phyloP scores from a whole-genome alignment of 2,113 vertebrate genomes.

The Lamprotornis superbus region DNA sequence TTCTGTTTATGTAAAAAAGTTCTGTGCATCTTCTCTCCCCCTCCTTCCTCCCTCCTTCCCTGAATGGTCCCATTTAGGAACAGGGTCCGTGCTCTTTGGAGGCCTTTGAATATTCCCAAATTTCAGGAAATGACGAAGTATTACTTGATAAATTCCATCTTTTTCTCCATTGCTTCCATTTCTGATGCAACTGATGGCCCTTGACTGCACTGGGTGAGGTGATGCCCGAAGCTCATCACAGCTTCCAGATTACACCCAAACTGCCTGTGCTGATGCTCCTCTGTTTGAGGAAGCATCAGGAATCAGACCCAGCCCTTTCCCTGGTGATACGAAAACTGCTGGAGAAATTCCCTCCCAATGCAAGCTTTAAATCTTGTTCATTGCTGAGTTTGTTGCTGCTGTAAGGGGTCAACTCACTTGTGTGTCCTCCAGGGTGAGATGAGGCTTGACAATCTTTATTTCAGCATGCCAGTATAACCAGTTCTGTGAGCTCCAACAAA shows the following conservation, averaged over 20 bases:
- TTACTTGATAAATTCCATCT: not conserved
- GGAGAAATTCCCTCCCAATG: not conserved
- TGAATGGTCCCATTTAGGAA: not conserved
- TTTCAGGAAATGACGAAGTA: not conserved
- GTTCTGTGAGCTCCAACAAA: constrained; percentile 45
- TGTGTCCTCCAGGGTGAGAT: not conserved
- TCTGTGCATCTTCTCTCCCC: not conserved
- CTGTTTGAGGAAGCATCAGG: not conserved
- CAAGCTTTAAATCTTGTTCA: not conserved
- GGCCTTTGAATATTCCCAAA: not conserved
- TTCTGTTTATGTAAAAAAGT: not conserved
- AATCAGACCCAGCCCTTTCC: not conserved
- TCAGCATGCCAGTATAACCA: constrained; percentile 23
- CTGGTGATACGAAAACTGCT: not conserved
- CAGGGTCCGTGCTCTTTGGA: not conserved
- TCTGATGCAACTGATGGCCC: not conserved
- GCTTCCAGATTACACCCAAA: not conserved
- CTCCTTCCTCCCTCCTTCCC: not conserved
- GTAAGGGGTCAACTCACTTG: not conserved
- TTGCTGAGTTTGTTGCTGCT: not conserved
- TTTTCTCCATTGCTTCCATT: not conserved
- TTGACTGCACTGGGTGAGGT: not conserved
- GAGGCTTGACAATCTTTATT: constrained; percentile 41
- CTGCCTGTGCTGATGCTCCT: not conserved
- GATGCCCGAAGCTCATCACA: not conserved